phyloP scores from a whole-genome alignment of 2,888 invertebrate species.

The Encarsia formosa region DNA sequence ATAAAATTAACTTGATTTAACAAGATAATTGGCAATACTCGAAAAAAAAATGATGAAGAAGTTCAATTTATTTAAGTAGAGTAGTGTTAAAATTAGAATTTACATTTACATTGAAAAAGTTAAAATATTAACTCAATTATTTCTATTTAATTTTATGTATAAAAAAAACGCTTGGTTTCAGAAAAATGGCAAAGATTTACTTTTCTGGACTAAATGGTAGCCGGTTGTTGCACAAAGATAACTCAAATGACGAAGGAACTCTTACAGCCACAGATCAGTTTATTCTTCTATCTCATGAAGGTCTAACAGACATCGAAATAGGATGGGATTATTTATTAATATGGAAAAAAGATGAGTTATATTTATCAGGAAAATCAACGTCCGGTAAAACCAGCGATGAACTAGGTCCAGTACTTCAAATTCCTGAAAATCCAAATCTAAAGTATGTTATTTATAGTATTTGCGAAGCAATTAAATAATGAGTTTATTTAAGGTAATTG shows the following conservation, averaged over 20 bases:
- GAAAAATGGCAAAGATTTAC: constrained; percentile 25
- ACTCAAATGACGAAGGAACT: constrained; percentile 12
- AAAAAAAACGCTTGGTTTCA: constrained; percentile 8
- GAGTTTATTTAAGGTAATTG: no score
- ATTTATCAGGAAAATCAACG: constrained; percentile 34
- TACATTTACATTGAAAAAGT: no score
- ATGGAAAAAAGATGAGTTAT: constrained; percentile 38
- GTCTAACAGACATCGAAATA: constrained; percentile 39
- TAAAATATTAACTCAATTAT: no score
- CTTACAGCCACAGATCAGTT: constrained; percentile 31
- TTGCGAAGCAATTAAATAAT: not conserved
- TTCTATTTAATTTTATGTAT: no score
- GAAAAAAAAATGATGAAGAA: no score
- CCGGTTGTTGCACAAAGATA: constrained; percentile 4
- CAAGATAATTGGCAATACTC: no score
- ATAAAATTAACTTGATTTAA: no score
- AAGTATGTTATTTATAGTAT: constrained; percentile 9
- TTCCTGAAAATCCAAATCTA: constrained; percentile 33
- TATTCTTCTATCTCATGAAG: constrained; percentile 32
- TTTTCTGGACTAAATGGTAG: constrained; percentile 40
- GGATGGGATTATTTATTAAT: constrained; percentile 47
- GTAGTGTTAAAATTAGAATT: no score
- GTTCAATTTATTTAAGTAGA: no score
- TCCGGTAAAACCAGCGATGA: not conserved
- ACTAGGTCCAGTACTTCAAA: constrained; percentile 28